phyloP scores from a whole-genome alignment of 2,888 invertebrate genomes.

The Callyntrura sp. region DNA sequence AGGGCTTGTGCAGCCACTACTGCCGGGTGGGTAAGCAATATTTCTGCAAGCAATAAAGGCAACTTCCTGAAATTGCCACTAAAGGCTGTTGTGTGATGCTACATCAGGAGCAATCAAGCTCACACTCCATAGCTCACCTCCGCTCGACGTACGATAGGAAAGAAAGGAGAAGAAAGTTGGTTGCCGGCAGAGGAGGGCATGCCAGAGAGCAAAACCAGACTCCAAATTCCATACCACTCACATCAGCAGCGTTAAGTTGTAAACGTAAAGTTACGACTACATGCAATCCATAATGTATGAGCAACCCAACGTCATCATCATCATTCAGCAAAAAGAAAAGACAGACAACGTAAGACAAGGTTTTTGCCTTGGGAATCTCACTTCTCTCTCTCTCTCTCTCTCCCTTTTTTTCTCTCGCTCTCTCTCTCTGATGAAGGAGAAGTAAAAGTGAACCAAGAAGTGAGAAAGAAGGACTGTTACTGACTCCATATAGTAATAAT shows the following conservation, averaged over 20 bases:
- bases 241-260: conserved; percentile 55
- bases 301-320: conserved; percentile 55
- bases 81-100: conserved; percentile 47
- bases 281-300: conserved; percentile 73
- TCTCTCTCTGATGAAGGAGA: neutral
- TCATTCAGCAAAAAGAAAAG: conserved; percentile 58
- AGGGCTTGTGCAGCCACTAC: neutral
- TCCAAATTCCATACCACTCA: conserved; percentile 37
- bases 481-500: no score
- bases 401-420: no score
- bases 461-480: neutral
- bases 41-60: conserved; percentile 4
- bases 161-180: conserved; percentile 29
- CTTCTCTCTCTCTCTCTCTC: no score
- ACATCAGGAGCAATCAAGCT: conserved; percentile 61
- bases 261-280: conserved; percentile 66
- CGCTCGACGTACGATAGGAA: conserved; percentile 28
- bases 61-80: conserved; percentile 48
- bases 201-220: conserved; percentile 41
- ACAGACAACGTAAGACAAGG: conserved; percentile 58
- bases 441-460: conserved; percentile 48
- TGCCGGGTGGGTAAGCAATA: neutral
- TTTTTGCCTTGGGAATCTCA: conserved; percentile 50
- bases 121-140: conserved; percentile 53
- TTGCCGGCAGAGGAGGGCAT: neutral